Evolutionary conservation across 2,113 vertebrate genomes (phyloP), one percentile per base, ranked within the genome.

Genomic region (Morone saxatilis): DNA sequence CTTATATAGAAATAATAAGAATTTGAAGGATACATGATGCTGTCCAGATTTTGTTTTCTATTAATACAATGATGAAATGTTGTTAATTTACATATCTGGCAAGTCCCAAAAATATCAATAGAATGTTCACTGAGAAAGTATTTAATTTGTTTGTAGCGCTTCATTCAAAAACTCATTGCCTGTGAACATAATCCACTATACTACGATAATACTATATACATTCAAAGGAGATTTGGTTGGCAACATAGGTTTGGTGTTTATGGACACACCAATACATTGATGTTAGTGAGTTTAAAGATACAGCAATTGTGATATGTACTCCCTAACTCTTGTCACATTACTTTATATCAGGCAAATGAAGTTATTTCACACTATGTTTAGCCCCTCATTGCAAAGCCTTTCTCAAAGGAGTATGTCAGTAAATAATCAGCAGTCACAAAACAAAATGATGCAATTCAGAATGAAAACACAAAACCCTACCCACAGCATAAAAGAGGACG

Each of bases 341-440:
- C 1, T 81, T n/a, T 70, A 45, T 13, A 71, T 81, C 63, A 81
- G 2, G 57, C 60, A 73, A 57, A 78, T 81, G n/a, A 65, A 65
- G 53, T 81, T 81, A 62, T 57, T 81, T 76, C 47, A 81, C 71
- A 78, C 78, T 36, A 36, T 75, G 20, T 59, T 43, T 45, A 57
- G 19, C 63, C 20, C 22, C 31, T 78, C 45, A 54, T 71, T 47
- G 54, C 59, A 56, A 77, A 76, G 66, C 71, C 22, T 14, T 20
- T 67, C 70, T 79, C 86, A 50, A n/a, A n/a, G 1, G 72, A 77
- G 63, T 73, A 41, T 20, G 47, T 65, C 77, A 61, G 73, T 50
- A 67, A 81, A 71, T 62, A 71, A 88, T 78, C 57, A 71, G 43
- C 70, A 59, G 20, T 31, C 20, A 16, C 13, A 81, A 50, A 66